Evolutionary conservation across 2,888 invertebrate genomes (phyloP).

Genomic region (Drosophila phalerata): DNA sequence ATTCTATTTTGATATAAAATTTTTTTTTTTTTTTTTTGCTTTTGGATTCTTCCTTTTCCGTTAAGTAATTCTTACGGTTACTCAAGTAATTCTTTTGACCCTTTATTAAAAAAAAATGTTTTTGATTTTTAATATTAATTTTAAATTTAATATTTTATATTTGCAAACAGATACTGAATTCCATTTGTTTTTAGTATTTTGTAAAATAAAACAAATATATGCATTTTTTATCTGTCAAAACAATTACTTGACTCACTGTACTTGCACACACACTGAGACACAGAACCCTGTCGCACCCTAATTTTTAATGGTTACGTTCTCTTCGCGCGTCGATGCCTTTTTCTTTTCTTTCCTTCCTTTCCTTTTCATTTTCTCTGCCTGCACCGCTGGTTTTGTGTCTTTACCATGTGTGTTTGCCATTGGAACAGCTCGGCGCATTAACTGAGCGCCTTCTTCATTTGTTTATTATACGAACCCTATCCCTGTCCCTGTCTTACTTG

Average conservation of each 20-base stretch:
- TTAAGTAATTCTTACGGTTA: neutral
- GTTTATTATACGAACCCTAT: slow-evolving; percentile 11
- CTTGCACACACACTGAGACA: neutral
- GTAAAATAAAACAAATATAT: no score
- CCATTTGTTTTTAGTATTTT: neutral
- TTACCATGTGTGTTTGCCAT: slow-evolving; percentile 4
- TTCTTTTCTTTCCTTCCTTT: slow-evolving; percentile 27
- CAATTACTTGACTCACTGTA: neutral
- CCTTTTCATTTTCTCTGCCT: slow-evolving; percentile 28
- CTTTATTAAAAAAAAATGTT: neutral
- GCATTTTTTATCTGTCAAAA: neutral
- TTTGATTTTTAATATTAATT: neutral
- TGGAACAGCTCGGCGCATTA: slow-evolving; percentile 6
- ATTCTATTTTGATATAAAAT: no score
- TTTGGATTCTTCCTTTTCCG: no score
- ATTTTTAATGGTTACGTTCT: slow-evolving; percentile 41
- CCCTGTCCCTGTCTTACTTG: slow-evolving; percentile 26
- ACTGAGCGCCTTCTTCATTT: slow-evolving; percentile 24
- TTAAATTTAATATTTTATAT: no score
- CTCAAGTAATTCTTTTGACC: neutral
- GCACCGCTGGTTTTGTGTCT: slow-evolving; percentile 30
- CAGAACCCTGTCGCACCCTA: slow-evolving; percentile 57
- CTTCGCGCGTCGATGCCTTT: slow-evolving; percentile 63
- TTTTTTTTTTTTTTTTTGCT: no score
- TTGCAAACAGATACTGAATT: neutral